phyloP scores from a whole-genome alignment of 2,797 vertebrate species.

The Ispidina picta region DNA sequence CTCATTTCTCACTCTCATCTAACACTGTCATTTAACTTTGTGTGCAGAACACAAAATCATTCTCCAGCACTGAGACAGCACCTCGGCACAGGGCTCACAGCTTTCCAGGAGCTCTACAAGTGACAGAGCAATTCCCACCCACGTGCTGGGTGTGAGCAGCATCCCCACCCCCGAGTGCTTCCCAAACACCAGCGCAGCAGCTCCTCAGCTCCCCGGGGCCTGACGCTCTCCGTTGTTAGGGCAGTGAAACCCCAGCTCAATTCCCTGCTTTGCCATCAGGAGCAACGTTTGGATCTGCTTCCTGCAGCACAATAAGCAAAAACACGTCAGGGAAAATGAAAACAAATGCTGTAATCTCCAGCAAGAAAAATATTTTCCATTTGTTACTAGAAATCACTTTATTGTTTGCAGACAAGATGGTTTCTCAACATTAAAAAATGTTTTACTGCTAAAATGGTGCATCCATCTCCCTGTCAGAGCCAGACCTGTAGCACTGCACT shows the following conservation, averaged over 20 bases:
- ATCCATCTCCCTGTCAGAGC: background rate
- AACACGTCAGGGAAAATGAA: background rate
- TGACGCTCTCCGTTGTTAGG: background rate
- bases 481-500: background rate
- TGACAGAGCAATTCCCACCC: background rate
- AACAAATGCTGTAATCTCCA: slow-evolving; percentile 31
- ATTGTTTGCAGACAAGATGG: slow-evolving; percentile 20
- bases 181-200: background rate
- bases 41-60: background rate
- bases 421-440: slow-evolving; percentile 9
- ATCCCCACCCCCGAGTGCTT: background rate
- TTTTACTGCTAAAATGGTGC: background rate
- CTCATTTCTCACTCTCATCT: background rate
- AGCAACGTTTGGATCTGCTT: background rate
- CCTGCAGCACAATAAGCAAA: slow-evolving; percentile 10
- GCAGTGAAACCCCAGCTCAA: background rate
- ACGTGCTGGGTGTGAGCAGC: background rate
- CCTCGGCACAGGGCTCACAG: accelerated
- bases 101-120: background rate
- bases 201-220: background rate
- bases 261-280: background rate
- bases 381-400: slow-evolving; percentile 8
- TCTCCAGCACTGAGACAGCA: background rate
- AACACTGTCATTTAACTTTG: background rate
- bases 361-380: slow-evolving; percentile 16